Base-by-base conservation (phyloP, 2,797 vertebrate species). In the Botia almorhae region DNA sequence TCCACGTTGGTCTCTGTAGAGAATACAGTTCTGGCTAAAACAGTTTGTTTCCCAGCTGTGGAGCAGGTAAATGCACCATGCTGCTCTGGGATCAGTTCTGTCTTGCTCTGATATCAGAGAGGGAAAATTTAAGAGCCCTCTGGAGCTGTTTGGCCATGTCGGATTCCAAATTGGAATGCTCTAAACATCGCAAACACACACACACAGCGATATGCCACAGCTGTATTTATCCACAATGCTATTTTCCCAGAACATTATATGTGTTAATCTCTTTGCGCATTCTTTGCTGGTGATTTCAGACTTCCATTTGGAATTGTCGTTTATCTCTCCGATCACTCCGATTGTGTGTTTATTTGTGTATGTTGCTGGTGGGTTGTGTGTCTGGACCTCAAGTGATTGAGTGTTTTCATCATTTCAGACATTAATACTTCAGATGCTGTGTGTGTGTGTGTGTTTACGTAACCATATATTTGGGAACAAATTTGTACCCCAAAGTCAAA, bases 161-260 rank as follows among this genome's bases (percentile, higher is more conserved):
- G 26, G 53, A 56, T 69, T 80, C 21, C 61, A 76, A 55, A 46
- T 23, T 76, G 67, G 81, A 81, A 78, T 64, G 33, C 69, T 74
- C 61, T 29, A 72, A 75, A 81, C 72, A 69, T 69, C 67, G 26
- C 73, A 33, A 81, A 74, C 61, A 76, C 81, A 83, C 81, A 83
- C 53, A 76, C 19, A 69, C 36, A 48, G n/a, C 69, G 69, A 76
- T 43, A 75, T 58, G 16, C 74, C 43, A 74, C 83, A 87, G 83
- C 83, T 85, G 85, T 87, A 87, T 85, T 87, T 87, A 82, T 87
- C 53, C 83, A 71, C 58, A 74, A 72, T 81, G 85, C 64, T 74
- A 81, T 83, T 85, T 85, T 82, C 82, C 85, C 85, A 85, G 81
- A 83, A 83, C 85, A 80, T 56, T 67, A 63, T 80, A 63, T 80